Conservation (phyloP, 2,888 invertebrate species). For the Harmothoe impar region DNA sequence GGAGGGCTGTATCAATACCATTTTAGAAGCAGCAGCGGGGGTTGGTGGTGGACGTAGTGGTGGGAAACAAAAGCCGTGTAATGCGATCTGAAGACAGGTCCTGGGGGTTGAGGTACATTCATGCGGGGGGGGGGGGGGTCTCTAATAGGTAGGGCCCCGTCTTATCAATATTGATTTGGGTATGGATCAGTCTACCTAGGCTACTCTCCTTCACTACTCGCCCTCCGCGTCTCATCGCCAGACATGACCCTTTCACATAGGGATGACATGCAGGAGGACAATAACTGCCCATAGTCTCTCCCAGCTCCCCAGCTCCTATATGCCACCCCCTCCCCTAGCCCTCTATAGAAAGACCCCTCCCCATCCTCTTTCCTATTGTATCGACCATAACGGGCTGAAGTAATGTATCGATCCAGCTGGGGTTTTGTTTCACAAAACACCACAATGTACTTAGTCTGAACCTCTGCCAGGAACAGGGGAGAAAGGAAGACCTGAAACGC, state of each 20-base stretch:
- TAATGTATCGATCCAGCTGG: background rate
- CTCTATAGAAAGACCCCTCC: background rate
- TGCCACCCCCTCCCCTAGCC: background rate
- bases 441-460: background rate
- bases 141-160: slow-evolving; percentile 11
- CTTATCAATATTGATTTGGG: slow-evolving; percentile 46
- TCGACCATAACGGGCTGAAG: background rate
- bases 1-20: slow-evolving; percentile 28
- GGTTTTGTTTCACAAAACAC: slow-evolving; percentile 11
- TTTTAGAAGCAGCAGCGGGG: background rate
- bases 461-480: background rate
- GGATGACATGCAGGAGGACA: background rate
- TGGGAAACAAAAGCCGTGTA: slow-evolving; percentile 24
- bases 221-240: background rate
- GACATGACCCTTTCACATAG: background rate
- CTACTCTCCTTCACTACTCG: background rate
- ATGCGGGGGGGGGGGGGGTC: background rate
- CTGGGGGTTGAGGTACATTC: background rate
- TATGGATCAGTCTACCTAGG: slow-evolving; percentile 3
- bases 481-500: background rate
- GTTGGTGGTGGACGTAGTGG: background rate
- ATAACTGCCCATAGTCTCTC: background rate
- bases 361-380: background rate
- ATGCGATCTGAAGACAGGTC: background rate
- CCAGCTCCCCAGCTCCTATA: background rate